These are phyloP conservation scores for Microcebus murinus DNA, from an alignment of 2,113 vertebrate genomes.

Conservation along the genomic window DNA sequence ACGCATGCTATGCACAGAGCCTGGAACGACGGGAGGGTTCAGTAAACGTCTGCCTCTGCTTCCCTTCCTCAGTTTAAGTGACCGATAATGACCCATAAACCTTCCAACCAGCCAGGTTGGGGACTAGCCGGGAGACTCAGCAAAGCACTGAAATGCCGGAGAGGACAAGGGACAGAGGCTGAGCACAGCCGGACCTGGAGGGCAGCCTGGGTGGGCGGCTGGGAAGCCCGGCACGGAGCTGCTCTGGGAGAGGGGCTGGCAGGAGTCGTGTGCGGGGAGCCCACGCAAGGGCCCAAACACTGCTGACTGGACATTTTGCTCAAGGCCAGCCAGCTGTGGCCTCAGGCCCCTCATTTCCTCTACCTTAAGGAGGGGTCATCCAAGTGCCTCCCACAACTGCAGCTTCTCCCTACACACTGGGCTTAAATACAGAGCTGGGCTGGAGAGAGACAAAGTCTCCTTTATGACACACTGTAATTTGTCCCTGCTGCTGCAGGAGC, in stretches of 20 bases:
- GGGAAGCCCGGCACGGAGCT: accelerated
- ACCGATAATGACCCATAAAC: accelerated
- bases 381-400: background rate
- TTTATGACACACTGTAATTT: background rate
- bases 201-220: background rate
- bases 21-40: accelerated
- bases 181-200: background rate
- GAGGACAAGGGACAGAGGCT: background rate
- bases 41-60: background rate
- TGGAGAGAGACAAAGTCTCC: background rate
- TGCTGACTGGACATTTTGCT: background rate
- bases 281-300: accelerated
- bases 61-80: background rate
- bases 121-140: background rate
- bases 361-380: background rate
- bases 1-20: background rate
- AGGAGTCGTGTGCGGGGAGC: background rate
- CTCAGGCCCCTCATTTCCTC: slow-evolving; percentile 45
- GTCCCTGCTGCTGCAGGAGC: background rate
- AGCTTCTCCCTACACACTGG: background rate
- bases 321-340: background rate
- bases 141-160: background rate
- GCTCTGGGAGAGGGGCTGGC: accelerated
- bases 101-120: background rate
- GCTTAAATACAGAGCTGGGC: background rate